Base-by-base conservation (phyloP, 2,888 invertebrate genomes). In the Phaedon cochleariae region DNA sequence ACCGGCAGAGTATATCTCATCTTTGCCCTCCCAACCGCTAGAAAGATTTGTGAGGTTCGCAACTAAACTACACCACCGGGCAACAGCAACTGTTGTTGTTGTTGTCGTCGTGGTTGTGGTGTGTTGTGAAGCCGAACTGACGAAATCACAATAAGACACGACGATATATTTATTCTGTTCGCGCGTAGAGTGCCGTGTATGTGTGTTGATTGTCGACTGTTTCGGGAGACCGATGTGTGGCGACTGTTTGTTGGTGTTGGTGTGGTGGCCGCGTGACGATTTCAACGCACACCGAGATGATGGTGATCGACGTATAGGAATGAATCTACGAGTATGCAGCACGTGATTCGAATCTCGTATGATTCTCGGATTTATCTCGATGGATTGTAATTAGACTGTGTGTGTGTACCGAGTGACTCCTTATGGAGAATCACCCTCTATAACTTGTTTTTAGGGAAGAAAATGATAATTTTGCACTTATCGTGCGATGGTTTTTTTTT, bases 21-120 rank as follows among this genome's bases (percentile, higher is more conserved):
- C 88, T 85, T 89, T 87, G 86, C 89, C 88, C 87, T 93, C 92
- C 85, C 93, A 87, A 83, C 90, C 92, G 87, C 93, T 92, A 88
- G 74, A 84, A 81, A 78, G n/a, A 73, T 65, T 61, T 15, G n/a
- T 59, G n/a, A 20, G 18, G 18, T 37, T 54, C 31, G 7, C 26
- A 26, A 7, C 26, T 3, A 3, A 26, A 26, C 26, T 3, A 3
- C 3, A 26, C 26, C 3, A 26, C 7, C 26, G 41, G 6, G 15
- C 41, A 9, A 41, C 41, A 15, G 15, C 41, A 41, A 41, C 41
- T 41, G n/a, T 41, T 41, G 41, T 15, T 41, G 41, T 15, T 15
- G 41, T 41, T 41, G 41, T 7, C 15, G 41, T 41, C 7, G 26
- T 7, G 26, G 26, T 26, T 5, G 26, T 7, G 7, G 4, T 7